phyloP scores from a whole-genome alignment of 1,140 invertebrate species.

The Tetragonula clypearis region DNA sequence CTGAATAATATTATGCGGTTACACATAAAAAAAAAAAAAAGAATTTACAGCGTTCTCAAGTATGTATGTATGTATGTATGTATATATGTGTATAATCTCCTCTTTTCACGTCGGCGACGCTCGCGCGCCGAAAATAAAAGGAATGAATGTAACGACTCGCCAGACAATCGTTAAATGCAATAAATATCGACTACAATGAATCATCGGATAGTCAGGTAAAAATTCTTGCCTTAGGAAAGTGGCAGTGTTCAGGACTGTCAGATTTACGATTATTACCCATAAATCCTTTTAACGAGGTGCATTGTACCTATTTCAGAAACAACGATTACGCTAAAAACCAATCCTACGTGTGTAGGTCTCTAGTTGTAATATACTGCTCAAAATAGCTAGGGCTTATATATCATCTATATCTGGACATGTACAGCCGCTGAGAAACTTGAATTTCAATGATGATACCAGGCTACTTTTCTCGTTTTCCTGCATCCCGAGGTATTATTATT shows the following conservation, averaged over 20 bases:
- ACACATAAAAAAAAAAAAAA: neutral
- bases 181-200: slow-evolving; percentile 10
- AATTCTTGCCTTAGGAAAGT: slow-evolving; percentile 36
- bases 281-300: slow-evolving; percentile 8
- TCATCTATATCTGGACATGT: neutral
- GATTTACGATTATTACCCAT: neutral
- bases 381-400: neutral
- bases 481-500: neutral
- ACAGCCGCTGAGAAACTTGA: neutral
- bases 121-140: neutral
- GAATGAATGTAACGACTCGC: neutral
- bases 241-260: slow-evolving; percentile 33
- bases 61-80: slow-evolving; percentile 6
- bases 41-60: slow-evolving; percentile 15
- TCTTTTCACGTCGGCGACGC: neutral
- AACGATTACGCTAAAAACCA: neutral
- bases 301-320: slow-evolving; percentile 18
- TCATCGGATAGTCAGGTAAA: slow-evolving; percentile 11
- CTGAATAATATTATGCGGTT: neutral
- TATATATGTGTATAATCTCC: neutral
- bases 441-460: neutral
- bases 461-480: neutral
- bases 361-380: neutral
- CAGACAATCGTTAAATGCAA: neutral
- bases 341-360: neutral